These are phyloP conservation scores for Halisarca cf. caerulea DNA, from an alignment of 37 sponge, comb jelly and placozoan species.

Conservation along the genomic window DNA sequence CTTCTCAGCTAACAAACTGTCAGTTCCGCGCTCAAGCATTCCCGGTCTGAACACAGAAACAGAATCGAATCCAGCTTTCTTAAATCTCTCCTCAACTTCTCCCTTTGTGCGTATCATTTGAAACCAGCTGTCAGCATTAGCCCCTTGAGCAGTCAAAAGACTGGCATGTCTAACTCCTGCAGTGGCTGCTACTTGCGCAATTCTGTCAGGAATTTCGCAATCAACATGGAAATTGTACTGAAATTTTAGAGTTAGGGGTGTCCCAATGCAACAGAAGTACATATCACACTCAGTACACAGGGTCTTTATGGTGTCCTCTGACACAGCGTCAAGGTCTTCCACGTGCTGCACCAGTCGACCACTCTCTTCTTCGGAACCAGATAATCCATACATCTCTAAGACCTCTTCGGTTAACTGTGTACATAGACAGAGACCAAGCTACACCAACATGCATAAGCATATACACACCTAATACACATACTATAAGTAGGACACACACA, in stretches of 20 bases:
- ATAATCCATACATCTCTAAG: slow-evolving; percentile 31
- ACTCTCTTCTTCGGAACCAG: slow-evolving; percentile 35
- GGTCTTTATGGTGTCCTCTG: slow-evolving; percentile 61
- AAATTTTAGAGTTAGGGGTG: slow-evolving; percentile 62
- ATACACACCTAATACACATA: too few species aligned
- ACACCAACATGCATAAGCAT: too few species aligned
- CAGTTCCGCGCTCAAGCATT: slow-evolving; percentile 48
- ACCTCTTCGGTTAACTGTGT: too few species aligned
- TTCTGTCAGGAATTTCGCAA: slow-evolving; percentile 59
- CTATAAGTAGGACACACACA: too few species aligned
- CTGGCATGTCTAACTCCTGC: slow-evolving; percentile 75
- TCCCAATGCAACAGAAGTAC: slow-evolving; percentile 79
- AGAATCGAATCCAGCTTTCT: slow-evolving; percentile 33
- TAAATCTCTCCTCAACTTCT: slow-evolving; percentile 54
- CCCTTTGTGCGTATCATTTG: slow-evolving; percentile 76
- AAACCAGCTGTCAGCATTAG: slow-evolving; percentile 74
- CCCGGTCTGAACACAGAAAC: slow-evolving; percentile 71
- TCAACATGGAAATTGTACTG: slow-evolving; percentile 71
- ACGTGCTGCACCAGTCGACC: slow-evolving; percentile 73
- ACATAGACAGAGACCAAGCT: too few species aligned
- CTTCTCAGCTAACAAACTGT: slow-evolving; percentile 56
- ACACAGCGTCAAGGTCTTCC: slow-evolving; percentile 71
- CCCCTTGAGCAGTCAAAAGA: slow-evolving; percentile 58
- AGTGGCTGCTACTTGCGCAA: slow-evolving; percentile 59
- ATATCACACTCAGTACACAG: slow-evolving; percentile 68